A percentile compares a stretch with the other conserved stretches of the same genome.
Evolutionary conservation across 2,797 vertebrate genomes (phyloP).

Genomic region (Eupleurogrammus muticus): DNA sequence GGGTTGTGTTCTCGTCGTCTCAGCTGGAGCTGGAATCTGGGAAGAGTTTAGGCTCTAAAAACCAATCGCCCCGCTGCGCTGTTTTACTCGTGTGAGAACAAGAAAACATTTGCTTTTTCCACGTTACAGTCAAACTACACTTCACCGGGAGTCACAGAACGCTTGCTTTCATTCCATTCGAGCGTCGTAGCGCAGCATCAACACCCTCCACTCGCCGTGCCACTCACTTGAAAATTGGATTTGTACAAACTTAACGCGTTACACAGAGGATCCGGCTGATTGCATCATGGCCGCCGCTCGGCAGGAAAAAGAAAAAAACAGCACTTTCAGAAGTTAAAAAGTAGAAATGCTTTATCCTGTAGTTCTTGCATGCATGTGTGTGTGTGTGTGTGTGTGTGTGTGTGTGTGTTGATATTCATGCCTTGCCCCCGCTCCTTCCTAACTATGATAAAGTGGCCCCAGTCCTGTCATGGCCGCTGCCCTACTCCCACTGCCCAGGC

Average conservation of each 20-base stretch:
- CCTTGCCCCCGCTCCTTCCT: constrained; percentile 54
- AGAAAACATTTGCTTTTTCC: background rate
- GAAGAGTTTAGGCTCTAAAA: background rate
- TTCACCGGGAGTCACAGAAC: background rate
- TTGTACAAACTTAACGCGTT: too few species aligned
- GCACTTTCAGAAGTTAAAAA: too few species aligned
- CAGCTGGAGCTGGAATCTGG: background rate
- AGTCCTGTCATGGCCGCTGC: constrained; percentile 50
- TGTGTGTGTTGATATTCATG: constrained; percentile 44
- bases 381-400: constrained; percentile 4
- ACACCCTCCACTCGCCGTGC: too few species aligned
- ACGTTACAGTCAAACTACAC: background rate
- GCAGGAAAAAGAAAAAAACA: too few species aligned
- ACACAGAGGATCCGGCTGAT: too few species aligned
- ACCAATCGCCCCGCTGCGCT: background rate
- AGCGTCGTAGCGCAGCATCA: background rate
- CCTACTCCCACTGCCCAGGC: constrained; percentile 72
- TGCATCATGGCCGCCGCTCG: background rate
- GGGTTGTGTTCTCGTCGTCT: background rate
- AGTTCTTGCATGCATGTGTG: too few species aligned
- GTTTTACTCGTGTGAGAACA: background rate
- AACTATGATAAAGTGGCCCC: constrained; percentile 65
- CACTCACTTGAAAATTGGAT: background rate
- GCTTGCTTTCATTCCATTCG: background rate
- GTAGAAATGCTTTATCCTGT: background rate